Evolutionary conservation across 2,888 invertebrate species (phyloP).

Genomic region (Salticus scenicus): DNA sequence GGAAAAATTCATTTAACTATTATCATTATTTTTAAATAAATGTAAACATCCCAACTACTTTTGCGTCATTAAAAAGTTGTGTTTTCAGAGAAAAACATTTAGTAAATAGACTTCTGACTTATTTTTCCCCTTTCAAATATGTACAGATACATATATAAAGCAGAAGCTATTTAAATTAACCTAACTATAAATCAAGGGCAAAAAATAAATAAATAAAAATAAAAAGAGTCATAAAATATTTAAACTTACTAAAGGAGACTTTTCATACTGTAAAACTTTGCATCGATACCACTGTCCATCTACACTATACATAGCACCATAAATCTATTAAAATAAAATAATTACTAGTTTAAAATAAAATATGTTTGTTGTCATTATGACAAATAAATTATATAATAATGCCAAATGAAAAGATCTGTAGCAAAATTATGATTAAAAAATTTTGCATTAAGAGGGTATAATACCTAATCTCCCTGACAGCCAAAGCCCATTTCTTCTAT

Average conservation of each 20-base stretch:
- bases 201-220: background rate
- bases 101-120: background rate
- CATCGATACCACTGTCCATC: constrained; percentile 51
- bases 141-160: background rate
- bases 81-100: background rate
- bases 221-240: constrained; percentile 12
- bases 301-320: constrained; percentile 48
- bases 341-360: background rate
- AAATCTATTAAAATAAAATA: constrained; percentile 42
- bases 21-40: too few relatives aligned
- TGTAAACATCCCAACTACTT: too few relatives aligned
- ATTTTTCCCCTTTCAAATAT: background rate
- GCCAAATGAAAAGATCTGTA: background rate
- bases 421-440: background rate
- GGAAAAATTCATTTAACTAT: too few relatives aligned
- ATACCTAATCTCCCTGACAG: too few relatives aligned
- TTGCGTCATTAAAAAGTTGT: too few relatives aligned
- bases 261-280: constrained; percentile 8
- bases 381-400: background rate
- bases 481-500: too few relatives aligned
- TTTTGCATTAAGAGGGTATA: too few relatives aligned
- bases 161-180: background rate
- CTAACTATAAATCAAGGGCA: background rate
- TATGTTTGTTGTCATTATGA: too few relatives aligned
- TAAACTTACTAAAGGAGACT: constrained; percentile 47